A percentile compares a stretch with the other conserved stretches of the same genome.
phyloP scores from a whole-genome alignment of 2,888 invertebrate species.

The Eupsilia transversa region DNA sequence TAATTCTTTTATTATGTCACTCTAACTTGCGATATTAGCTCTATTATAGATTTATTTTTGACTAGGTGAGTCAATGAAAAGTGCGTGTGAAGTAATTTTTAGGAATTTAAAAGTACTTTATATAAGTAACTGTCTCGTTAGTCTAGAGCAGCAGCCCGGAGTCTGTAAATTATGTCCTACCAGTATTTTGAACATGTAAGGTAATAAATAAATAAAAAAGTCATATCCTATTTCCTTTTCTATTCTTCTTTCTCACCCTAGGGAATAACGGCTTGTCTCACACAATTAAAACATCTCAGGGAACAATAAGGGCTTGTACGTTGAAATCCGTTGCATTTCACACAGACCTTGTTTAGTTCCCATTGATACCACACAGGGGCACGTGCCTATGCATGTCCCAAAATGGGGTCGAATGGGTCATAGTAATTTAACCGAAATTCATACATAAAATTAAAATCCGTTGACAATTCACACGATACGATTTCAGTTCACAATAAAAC shows the following conservation, averaged over 20 bases:
- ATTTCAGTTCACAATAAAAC: neutral
- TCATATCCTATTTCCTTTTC: neutral
- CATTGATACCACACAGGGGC: neutral
- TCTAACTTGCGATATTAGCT: neutral
- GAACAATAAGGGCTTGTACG: neutral
- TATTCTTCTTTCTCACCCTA: neutral
- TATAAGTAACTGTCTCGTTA: no score
- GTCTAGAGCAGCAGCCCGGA: no score
- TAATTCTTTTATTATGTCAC: slow-evolving; percentile 1
- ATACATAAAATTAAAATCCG: neutral
- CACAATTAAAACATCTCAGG: neutral
- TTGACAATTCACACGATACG: slow-evolving; percentile 10
- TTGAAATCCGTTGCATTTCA: slow-evolving; percentile 9
- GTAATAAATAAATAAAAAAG: neutral
- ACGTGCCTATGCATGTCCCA: neutral
- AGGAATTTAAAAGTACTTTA: neutral
- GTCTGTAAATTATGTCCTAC: neutral
- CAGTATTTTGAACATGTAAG: neutral
- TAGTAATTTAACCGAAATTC: neutral
- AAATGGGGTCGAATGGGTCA: neutral
- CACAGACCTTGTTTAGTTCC: neutral
- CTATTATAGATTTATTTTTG: neutral
- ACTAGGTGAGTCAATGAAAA: neutral
- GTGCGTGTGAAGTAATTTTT: neutral
- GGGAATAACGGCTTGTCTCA: neutral